Conservation (phyloP, 2,797 vertebrate species). For the Phoeniculus purpureus region DNA sequence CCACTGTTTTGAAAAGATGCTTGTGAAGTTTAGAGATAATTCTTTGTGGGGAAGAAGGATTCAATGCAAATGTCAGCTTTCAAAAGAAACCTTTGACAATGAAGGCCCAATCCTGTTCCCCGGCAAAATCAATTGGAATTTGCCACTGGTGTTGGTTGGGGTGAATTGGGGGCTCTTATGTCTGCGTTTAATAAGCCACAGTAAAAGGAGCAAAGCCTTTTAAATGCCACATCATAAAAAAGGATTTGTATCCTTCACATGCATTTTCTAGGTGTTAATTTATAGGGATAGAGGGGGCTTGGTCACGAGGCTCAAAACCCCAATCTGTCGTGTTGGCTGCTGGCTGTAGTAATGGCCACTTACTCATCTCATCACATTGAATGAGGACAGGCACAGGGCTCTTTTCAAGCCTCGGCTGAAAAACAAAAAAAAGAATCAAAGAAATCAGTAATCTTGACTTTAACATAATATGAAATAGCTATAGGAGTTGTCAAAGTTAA, state of each 20-base stretch:
- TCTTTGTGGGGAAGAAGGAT: not conserved
- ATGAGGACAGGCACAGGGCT: not conserved
- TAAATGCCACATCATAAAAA: conserved; percentile 30
- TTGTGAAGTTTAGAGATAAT: not conserved
- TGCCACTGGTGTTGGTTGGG: not conserved
- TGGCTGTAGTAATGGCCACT: conserved; percentile 22
- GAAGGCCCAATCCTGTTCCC: not conserved
- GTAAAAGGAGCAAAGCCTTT: conserved; percentile 36
- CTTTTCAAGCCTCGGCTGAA: conserved; percentile 56
- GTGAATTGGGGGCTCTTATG: not conserved
- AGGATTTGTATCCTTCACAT: conserved; percentile 20
- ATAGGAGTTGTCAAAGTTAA: conserved; percentile 83
- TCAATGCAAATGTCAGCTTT: not conserved
- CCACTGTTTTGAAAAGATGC: not conserved
- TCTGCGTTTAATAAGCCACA: conserved; percentile 34
- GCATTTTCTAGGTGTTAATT: conserved; percentile 45
- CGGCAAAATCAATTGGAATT: conserved; percentile 28
- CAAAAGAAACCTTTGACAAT: conserved; percentile 19
- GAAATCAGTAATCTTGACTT: conserved; percentile 75
- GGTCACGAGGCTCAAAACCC: not conserved
- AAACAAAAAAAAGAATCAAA: too few species aligned
- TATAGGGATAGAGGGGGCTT: not conserved
- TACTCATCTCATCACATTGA: not conserved
- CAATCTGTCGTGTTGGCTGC: not conserved
- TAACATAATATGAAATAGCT: conserved; percentile 78